These are phyloP conservation scores for Acheta domesticus DNA, from an alignment of 2,888 invertebrate species.

Conservation along the genomic window DNA sequence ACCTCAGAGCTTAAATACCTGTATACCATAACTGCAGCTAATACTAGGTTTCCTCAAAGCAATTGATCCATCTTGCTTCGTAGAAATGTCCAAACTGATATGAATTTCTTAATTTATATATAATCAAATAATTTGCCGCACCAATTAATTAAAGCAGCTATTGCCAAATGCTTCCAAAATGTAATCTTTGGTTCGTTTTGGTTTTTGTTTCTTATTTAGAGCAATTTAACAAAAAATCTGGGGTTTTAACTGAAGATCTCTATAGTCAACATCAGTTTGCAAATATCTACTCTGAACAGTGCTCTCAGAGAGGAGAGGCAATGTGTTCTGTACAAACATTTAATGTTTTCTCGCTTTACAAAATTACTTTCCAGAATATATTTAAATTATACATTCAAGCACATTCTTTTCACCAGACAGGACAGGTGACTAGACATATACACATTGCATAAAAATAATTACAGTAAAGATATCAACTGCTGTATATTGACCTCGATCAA, in stretches of 20 bases:
- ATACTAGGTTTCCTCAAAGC: background rate
- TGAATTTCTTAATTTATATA: too few relatives aligned
- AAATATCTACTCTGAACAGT: too few relatives aligned
- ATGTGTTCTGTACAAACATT: background rate
- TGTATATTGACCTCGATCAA: background rate
- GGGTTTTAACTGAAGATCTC: too few relatives aligned
- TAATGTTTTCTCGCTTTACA: background rate
- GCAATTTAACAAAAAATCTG: too few relatives aligned
- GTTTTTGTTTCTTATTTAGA: too few relatives aligned
- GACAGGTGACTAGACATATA: conserved; percentile 4
- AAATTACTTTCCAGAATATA: conserved; percentile 3
- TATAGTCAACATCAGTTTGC: too few relatives aligned
- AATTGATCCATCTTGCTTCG: background rate
- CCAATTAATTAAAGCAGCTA: too few relatives aligned
- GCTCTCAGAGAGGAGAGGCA: too few relatives aligned
- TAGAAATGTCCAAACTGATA: too few relatives aligned
- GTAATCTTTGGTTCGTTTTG: too few relatives aligned
- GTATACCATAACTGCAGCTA: background rate
- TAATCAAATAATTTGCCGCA: too few relatives aligned
- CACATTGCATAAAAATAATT: background rate
- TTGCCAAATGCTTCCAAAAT: too few relatives aligned
- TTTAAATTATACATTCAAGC: background rate
- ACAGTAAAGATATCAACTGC: background rate
- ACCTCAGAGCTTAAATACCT: background rate
- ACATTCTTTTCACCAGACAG: background rate